These are phyloP conservation scores for Corythaixoides concolor DNA, from an alignment of 2,113 vertebrate species.

Conservation along the genomic window DNA sequence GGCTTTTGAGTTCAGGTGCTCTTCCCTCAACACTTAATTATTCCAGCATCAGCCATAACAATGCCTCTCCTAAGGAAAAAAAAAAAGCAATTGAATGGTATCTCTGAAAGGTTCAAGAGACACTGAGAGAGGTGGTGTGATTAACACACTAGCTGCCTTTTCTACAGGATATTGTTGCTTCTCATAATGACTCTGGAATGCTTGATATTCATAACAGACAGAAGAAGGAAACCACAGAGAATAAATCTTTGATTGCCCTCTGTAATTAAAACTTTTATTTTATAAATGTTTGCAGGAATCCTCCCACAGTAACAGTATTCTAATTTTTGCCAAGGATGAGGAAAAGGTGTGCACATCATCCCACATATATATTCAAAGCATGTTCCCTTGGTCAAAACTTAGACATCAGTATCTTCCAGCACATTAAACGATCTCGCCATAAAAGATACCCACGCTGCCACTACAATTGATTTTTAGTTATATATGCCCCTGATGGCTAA, in stretches of 20 bases:
- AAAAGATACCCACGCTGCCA: not conserved
- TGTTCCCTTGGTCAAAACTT: not conserved
- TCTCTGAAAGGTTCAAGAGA: not conserved
- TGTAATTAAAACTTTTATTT: not conserved
- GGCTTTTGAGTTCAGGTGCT: not conserved
- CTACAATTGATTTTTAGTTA: not conserved
- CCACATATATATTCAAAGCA: rapidly evolving
- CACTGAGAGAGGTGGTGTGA: not conserved
- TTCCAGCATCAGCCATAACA: not conserved
- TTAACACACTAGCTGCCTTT: not conserved
- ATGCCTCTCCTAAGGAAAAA: not conserved
- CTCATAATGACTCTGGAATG: not conserved
- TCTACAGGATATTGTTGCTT: not conserved
- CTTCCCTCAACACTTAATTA: not conserved
- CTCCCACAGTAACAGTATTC: not conserved
- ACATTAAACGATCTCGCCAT: not conserved
- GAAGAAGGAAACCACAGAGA: not conserved
- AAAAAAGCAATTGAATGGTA: not conserved
- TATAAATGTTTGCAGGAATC: not conserved
- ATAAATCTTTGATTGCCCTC: not conserved
- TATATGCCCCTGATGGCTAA: not conserved
- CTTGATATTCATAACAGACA: not conserved
- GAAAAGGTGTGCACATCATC: not conserved
- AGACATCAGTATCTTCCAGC: not conserved
- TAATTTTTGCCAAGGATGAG: not conserved